phyloP scores from a whole-genome alignment of 2,797 vertebrate genomes.

The Platalea minor region DNA sequence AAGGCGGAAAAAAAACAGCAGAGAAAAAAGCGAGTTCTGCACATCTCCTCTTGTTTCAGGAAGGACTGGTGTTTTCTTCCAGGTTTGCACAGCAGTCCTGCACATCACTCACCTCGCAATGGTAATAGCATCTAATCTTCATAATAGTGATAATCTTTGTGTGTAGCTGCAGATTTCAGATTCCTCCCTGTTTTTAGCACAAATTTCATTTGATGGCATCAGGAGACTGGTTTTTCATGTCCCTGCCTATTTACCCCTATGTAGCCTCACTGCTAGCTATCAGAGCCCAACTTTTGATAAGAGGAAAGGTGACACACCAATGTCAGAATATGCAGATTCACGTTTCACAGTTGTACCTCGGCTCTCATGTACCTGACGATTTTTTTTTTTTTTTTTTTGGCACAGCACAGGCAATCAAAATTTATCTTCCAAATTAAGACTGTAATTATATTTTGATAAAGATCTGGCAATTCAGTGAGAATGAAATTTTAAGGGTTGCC shows the following conservation, averaged over 20 bases:
- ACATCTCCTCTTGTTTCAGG: neutral
- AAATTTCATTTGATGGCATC: constrained; percentile 14
- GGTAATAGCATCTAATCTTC: constrained; percentile 25
- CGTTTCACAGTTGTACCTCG: constrained; percentile 52
- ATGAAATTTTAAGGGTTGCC: constrained; percentile 84
- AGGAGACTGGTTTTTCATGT: neutral
- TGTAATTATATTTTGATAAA: constrained; percentile 85
- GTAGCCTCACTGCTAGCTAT: neutral
- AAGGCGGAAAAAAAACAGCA: neutral
- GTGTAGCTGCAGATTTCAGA: neutral
- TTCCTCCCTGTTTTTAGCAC: neutral
- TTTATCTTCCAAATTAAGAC: constrained; percentile 82
- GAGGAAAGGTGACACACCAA: neutral
- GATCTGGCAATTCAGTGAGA: constrained; percentile 82
- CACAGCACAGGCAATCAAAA: constrained; percentile 75
- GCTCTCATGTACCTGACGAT: constrained; percentile 43
- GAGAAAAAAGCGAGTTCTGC: neutral
- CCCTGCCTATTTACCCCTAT: neutral
- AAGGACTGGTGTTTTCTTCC: neutral
- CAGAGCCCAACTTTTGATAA: neutral
- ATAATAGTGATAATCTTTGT: neutral
- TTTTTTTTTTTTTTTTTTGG: constrained; percentile 61
- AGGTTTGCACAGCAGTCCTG: neutral
- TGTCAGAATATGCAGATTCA: constrained; percentile 46
- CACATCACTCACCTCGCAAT: neutral